Conservation (phyloP, 2,888 invertebrate species). For the Ethmia dodecea region DNA sequence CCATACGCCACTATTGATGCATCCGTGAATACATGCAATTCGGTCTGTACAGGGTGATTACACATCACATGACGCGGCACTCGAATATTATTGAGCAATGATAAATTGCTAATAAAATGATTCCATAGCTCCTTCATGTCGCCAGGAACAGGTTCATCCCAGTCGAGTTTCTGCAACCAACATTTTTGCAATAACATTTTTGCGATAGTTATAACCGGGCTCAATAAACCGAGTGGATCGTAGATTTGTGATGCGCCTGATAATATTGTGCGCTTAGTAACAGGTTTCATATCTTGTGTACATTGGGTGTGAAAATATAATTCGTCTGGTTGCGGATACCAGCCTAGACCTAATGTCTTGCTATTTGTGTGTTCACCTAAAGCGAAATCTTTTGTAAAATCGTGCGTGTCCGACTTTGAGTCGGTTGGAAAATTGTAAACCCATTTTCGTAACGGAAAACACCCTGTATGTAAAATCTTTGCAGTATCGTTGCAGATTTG, state of each 20-base stretch:
- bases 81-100: constrained; percentile 7
- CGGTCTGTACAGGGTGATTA: neutral
- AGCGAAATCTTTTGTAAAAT: constrained; percentile 11
- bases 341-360: constrained; percentile 19
- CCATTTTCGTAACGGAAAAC: constrained; percentile 23
- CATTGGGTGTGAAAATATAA: constrained; percentile 15
- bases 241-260: constrained; percentile 21
- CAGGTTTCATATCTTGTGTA: neutral
- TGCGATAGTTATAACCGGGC: constrained; percentile 17
- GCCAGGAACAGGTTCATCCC: constrained; percentile 22
- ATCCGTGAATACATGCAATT: constrained; percentile 22
- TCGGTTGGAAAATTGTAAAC: constrained; percentile 14
- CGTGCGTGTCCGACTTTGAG: neutral
- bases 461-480: constrained; percentile 11
- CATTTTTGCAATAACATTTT: constrained; percentile 25
- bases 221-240: constrained; percentile 22
- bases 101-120: constrained; percentile 7
- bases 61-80: constrained; percentile 15
- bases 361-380: constrained; percentile 12
- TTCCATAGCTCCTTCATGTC: constrained; percentile 12
- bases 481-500: neutral
- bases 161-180: constrained; percentile 21
- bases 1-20: constrained; percentile 17
- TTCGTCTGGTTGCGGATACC: constrained; percentile 12
- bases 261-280: constrained; percentile 22